Conservation (phyloP, 2,888 invertebrate genomes). For the Sesia apiformis region DNA sequence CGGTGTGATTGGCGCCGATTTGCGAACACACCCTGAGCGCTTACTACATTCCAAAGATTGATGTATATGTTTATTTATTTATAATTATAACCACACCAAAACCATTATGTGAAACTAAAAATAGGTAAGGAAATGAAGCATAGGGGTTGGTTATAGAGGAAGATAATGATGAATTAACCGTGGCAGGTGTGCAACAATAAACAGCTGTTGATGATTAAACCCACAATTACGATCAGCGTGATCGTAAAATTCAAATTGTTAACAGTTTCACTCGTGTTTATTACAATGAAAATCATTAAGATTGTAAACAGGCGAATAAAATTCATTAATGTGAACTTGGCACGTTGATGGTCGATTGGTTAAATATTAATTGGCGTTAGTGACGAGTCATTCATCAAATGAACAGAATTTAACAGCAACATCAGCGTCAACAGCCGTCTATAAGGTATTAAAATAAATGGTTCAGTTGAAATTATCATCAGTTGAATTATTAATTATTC, state of each 20-base stretch:
- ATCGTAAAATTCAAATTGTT: slow-evolving; percentile 33
- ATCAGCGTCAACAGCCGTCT: too few relatives aligned
- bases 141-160: slow-evolving; percentile 12
- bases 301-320: slow-evolving; percentile 2
- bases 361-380: background rate
- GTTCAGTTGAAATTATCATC: too few relatives aligned
- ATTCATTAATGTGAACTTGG: slow-evolving; percentile 12
- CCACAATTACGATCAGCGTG: slow-evolving; percentile 26
- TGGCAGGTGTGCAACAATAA: slow-evolving; percentile 34
- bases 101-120: background rate
- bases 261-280: slow-evolving; percentile 3
- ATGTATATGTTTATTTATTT: background rate
- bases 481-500: too few relatives aligned
- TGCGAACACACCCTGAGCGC: slow-evolving; percentile 28
- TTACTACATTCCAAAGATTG: background rate
- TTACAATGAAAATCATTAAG: slow-evolving; percentile 10
- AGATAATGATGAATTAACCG: slow-evolving; percentile 23
- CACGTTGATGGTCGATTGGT: slow-evolving; percentile 17
- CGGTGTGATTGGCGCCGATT: slow-evolving; percentile 36
- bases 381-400: too few relatives aligned
- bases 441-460: too few relatives aligned
- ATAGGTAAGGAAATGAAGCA: slow-evolving; percentile 5
- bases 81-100: background rate
- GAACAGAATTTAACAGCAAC: too few relatives aligned
- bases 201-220: slow-evolving; percentile 29